phyloP scores from a whole-genome alignment of 2,888 invertebrate genomes.

The Volucella inflata region DNA sequence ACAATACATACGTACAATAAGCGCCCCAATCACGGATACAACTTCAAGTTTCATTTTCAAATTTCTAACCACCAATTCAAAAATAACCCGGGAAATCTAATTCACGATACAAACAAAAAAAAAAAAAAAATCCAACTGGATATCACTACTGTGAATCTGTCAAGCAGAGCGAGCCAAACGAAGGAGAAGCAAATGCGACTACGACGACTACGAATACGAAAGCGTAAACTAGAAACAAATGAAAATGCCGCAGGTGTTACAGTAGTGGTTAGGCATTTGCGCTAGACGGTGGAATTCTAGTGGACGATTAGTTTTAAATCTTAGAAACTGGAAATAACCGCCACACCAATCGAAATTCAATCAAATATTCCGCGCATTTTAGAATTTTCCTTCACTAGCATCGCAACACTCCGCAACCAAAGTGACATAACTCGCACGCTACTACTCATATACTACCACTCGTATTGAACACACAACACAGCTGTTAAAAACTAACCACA shows the following conservation, averaged over 20 bases:
- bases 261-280: slow-evolving; percentile 42
- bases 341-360: slow-evolving; percentile 4
- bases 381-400: background rate
- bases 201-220: slow-evolving; percentile 2
- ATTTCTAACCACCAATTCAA: background rate
- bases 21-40: too few species aligned
- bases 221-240: slow-evolving; percentile 24
- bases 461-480: slow-evolving; percentile 13
- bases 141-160: slow-evolving; percentile 35
- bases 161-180: background rate
- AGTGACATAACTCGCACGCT: slow-evolving; percentile 22
- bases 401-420: background rate
- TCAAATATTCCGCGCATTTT: background rate
- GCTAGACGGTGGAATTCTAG: slow-evolving; percentile 26
- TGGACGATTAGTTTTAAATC: slow-evolving; percentile 1
- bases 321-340: slow-evolving; percentile 34
- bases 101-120: background rate
- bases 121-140: too few species aligned
- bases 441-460: background rate
- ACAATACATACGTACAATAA: too few species aligned
- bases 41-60: too few species aligned
- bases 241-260: slow-evolving; percentile 36
- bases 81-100: background rate
- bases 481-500: background rate
- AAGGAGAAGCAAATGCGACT: too few species aligned